Conservation (phyloP, 2,888 invertebrate species). For the Creontiades dilutus region DNA sequence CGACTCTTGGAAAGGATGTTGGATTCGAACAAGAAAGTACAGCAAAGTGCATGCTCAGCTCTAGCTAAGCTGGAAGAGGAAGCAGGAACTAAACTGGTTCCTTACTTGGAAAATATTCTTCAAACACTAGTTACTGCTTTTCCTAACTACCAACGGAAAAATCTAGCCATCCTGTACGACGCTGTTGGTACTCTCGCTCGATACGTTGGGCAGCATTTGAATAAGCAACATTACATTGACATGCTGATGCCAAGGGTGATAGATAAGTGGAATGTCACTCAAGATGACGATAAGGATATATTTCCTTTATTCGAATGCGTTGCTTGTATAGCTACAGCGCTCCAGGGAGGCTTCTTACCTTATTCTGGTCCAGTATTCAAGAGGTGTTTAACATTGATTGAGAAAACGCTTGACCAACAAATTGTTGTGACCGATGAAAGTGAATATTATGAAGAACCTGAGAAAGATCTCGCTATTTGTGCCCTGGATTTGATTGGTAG, state of each 20-base stretch:
- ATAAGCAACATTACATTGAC: conserved; percentile 96
- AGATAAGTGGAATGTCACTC: conserved; percentile 97
- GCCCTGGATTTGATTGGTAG: conserved; percentile 97
- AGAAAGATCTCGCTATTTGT: conserved; percentile 99
- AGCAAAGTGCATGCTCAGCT: conserved; percentile 99
- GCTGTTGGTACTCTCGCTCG: conserved; percentile 99
- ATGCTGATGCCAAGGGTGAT: conserved; percentile 98
- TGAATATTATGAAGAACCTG: conserved; percentile 95
- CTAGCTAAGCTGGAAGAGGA: conserved; percentile 99
- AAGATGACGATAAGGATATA: conserved; percentile 98
- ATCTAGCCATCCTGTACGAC: conserved; percentile 97
- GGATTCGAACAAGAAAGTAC: conserved; percentile 98
- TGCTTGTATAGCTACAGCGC: conserved; percentile 97
- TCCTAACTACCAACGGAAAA: conserved; percentile 96
- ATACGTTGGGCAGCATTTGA: conserved; percentile 97
- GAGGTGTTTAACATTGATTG: conserved; percentile 96
- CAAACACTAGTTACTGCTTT: conserved; percentile 98
- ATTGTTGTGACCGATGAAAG: conserved; percentile 94
- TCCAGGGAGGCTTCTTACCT: conserved; percentile 97
- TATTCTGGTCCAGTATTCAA: conserved; percentile 98
- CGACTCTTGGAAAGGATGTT: conserved; percentile 95
- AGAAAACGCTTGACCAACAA: conserved; percentile 96
- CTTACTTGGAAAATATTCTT: conserved; percentile 96
- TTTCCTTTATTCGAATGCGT: conserved; percentile 98
- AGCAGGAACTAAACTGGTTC: conserved; percentile 97